These are phyloP conservation scores for Mormyrus proboscirostris DNA, from an alignment of 2,797 vertebrate species.

Conservation along the genomic window DNA sequence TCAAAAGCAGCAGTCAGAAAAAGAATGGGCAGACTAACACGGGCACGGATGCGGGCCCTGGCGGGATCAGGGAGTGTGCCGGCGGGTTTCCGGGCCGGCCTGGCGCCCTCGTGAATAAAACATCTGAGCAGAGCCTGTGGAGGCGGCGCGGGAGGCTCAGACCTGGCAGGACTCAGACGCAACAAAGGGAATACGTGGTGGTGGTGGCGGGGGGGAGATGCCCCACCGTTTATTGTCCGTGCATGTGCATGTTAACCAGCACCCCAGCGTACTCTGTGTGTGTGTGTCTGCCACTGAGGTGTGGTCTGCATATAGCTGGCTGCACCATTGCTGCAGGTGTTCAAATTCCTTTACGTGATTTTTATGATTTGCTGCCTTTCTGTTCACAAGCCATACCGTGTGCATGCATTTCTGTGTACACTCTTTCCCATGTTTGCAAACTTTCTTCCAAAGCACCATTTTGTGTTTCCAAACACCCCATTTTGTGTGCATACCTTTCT, in stretches of 20 bases:
- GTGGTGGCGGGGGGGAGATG: not conserved
- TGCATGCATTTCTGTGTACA: not conserved
- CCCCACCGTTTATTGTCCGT: not conserved
- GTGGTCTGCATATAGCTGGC: not conserved
- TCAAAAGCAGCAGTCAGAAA: not conserved
- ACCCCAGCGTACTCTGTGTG: not conserved
- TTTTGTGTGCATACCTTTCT: not conserved
- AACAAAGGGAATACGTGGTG: not conserved
- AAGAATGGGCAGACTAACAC: not conserved
- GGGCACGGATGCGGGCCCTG: not conserved
- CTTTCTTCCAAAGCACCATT: not conserved
- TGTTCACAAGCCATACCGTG: not conserved
- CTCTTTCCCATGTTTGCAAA: not conserved
- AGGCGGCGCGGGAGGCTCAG: not conserved
- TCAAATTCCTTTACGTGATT: not conserved
- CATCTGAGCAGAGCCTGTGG: not conserved
- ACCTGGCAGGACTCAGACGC: not conserved
- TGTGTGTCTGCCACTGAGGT: not conserved
- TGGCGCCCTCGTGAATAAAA: conserved; percentile 7
- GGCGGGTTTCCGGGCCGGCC: not conserved
- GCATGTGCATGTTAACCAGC: not conserved
- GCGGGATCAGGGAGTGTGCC: not conserved
- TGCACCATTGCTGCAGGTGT: not conserved
- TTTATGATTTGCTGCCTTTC: not conserved
- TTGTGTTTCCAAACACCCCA: not conserved